Evolutionary conservation across 2,888 invertebrate genomes (phyloP).

Genomic region (Drosophila lutescens): DNA sequence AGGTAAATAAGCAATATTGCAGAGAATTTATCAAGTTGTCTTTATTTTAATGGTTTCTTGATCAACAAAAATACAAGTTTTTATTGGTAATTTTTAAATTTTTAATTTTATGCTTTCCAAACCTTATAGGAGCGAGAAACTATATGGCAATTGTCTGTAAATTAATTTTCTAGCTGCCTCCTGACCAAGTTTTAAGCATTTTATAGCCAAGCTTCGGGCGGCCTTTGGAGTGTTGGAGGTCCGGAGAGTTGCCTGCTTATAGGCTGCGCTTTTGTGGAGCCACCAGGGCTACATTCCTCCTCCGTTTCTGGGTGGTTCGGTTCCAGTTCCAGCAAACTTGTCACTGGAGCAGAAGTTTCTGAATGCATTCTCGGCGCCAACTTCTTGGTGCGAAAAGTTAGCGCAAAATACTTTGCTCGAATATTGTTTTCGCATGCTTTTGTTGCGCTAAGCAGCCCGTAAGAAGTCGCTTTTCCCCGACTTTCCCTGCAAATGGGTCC

Average conservation of each 20-base stretch:
- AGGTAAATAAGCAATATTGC: too few relatives aligned
- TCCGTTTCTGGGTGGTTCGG: conserved; percentile 6
- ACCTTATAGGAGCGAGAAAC: not conserved
- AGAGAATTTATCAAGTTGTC: too few relatives aligned
- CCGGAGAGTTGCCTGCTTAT: conserved; percentile 54
- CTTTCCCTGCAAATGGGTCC: not conserved
- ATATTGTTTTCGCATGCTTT: conserved; percentile 77
- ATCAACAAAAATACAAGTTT: not conserved
- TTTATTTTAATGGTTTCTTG: too few relatives aligned
- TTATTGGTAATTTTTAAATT: not conserved
- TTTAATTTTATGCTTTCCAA: not conserved
- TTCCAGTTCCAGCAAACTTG: conserved; percentile 59
- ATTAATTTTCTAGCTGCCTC: not conserved
- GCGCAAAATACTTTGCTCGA: conserved; percentile 75
- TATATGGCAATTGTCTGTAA: not conserved
- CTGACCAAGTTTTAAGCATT: conserved; percentile 2
- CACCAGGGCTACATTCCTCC: conserved; percentile 8
- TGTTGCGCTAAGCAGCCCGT: conserved; percentile 70
- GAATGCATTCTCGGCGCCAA: conserved; percentile 71
- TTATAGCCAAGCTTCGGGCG: conserved; percentile 53
- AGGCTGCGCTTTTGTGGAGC: conserved; percentile 37
- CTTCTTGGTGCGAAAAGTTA: conserved; percentile 76
- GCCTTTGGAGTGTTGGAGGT: conserved; percentile 9
- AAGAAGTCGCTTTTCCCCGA: conserved; percentile 32
- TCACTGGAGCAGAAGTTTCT: conserved; percentile 65